Conservation (phyloP, 2,888 invertebrate genomes). For the Agriopis leucophaearia region DNA sequence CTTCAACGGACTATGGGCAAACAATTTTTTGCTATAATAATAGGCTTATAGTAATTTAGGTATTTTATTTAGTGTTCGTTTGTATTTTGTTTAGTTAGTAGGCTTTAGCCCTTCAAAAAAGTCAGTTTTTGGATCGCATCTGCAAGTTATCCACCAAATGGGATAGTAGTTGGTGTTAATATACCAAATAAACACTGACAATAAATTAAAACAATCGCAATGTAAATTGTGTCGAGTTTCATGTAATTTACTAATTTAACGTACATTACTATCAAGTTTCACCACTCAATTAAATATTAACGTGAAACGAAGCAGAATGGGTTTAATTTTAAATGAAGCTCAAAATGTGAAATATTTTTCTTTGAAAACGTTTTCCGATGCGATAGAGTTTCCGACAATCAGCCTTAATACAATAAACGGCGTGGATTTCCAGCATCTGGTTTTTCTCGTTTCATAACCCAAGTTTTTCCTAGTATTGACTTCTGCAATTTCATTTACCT, state of each 20-base stretch:
- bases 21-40: no score
- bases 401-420: conserved; percentile 5
- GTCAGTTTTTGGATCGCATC: no score
- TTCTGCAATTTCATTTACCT: conserved; percentile 1
- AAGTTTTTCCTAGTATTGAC: background rate
- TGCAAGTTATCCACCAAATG: no score
- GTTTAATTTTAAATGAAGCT: conserved; percentile 3
- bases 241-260: background rate
- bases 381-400: background rate
- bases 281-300: conserved; percentile 18
- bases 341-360: conserved; percentile 13
- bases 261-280: background rate
- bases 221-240: background rate
- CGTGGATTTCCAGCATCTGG: conserved; percentile 22
- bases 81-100: no score
- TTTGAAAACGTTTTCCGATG: conserved; percentile 17
- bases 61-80: no score
- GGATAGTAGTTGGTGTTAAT: no score
- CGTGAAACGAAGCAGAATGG: background rate
- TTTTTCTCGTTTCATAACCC: conserved; percentile 3
- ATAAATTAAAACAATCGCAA: no score
- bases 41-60: no score
- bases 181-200: background rate
- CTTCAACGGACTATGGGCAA: no score
- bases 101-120: no score